A percentile compares a stretch with the other conserved stretches of the same genome.
Evolutionary conservation across 1,140 invertebrate genomes (phyloP).

Genomic region (Mylabris phalerata): DNA sequence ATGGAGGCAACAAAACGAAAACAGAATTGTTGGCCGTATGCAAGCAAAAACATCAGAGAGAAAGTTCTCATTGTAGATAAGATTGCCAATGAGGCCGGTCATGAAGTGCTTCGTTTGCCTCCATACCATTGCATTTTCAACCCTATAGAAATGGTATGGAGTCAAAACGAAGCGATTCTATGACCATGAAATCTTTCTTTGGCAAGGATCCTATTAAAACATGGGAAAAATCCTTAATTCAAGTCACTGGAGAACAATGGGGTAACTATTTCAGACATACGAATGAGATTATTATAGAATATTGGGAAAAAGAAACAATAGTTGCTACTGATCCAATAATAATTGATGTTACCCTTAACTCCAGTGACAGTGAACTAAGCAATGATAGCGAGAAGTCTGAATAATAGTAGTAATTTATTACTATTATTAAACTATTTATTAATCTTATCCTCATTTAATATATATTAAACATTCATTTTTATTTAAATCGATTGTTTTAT

Average conservation of each 20-base stretch:
- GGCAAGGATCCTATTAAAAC: neutral
- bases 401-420: no score
- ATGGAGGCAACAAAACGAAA: no score
- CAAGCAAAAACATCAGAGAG: neutral
- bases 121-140: conserved; percentile 34
- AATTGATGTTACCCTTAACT: no score
- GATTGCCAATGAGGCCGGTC: conserved; percentile 7
- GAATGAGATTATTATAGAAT: neutral
- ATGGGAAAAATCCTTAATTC: conserved; percentile 7
- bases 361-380: no score
- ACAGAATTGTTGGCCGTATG: neutral
- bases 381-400: no score
- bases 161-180: conserved; percentile 23
- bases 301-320: no score
- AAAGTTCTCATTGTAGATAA: conserved; percentile 1
- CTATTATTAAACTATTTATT: no score
- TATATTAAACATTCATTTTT: no score
- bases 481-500: no score
- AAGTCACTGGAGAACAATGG: conserved; percentile 1
- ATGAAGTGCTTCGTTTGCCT: conserved; percentile 26
- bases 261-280: neutral
- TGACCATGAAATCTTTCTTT: neutral
- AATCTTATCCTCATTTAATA: no score
- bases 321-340: no score
- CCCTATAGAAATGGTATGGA: conserved; percentile 31